These are phyloP conservation scores for Tokudaia tokunoshimensis DNA, from an alignment of 2,797 vertebrate species.

Conservation along the genomic window DNA sequence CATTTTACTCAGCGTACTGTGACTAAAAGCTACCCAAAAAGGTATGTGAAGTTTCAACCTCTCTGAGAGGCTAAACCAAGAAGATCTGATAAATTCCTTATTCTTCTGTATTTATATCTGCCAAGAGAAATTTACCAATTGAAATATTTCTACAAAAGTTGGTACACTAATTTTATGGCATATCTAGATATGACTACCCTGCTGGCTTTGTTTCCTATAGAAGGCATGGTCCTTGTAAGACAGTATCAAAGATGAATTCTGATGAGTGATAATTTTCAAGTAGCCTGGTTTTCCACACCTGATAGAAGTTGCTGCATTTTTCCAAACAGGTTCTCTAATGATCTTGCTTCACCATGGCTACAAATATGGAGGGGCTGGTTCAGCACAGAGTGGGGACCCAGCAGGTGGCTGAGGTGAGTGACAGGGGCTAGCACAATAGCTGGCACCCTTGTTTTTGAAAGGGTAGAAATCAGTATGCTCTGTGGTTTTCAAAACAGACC, in stretches of 20 bases:
- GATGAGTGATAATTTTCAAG: slow-evolving; percentile 75
- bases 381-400: slow-evolving; percentile 95
- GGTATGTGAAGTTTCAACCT: slow-evolving; percentile 42
- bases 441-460: slow-evolving; percentile 80
- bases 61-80: slow-evolving; percentile 38
- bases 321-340: slow-evolving; percentile 94
- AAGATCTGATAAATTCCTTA: slow-evolving; percentile 21
- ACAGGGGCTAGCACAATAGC: slow-evolving; percentile 83
- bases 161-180: neutral
- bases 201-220: neutral
- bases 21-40: slow-evolving; percentile 33
- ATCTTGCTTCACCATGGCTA: slow-evolving; percentile 93
- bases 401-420: slow-evolving; percentile 95
- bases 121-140: slow-evolving; percentile 50
- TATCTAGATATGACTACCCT: neutral
- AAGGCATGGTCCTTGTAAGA: slow-evolving; percentile 43
- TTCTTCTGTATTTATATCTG: slow-evolving; percentile 60
- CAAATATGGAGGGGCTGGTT: slow-evolving; percentile 94
- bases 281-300: slow-evolving; percentile 82
- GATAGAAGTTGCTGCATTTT: slow-evolving; percentile 90
- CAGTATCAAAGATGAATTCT: slow-evolving; percentile 70
- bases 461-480: slow-evolving; percentile 66
- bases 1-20: neutral
- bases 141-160: slow-evolving; percentile 29
- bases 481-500: slow-evolving; percentile 68